Conservation (phyloP, 2,888 invertebrate species). For the Clivina fossor region DNA sequence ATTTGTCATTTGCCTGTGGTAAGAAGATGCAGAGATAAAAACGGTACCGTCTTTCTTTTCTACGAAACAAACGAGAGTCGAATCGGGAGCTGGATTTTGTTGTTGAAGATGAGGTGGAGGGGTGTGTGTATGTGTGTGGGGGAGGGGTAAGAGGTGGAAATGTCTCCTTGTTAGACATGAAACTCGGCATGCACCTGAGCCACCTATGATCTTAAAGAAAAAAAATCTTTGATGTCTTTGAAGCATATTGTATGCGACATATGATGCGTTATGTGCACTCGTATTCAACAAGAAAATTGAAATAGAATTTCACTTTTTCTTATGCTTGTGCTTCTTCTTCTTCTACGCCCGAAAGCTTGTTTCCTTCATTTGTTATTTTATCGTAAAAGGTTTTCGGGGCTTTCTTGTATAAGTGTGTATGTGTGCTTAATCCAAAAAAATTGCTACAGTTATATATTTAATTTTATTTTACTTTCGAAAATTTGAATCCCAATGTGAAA, state of each 20-base stretch:
- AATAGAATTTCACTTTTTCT: constrained; percentile 27
- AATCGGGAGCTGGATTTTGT: background rate
- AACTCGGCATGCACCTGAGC: constrained; percentile 15
- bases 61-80: constrained; percentile 23
- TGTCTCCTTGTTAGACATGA: constrained; percentile 13
- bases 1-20: background rate
- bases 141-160: background rate
- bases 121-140: background rate
- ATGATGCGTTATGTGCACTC: constrained; percentile 24
- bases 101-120: background rate
- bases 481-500: too few species aligned
- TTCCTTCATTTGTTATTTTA: too few species aligned
- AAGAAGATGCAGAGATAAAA: constrained; percentile 22
- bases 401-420: too few species aligned
- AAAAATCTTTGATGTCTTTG: constrained; percentile 30
- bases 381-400: too few species aligned
- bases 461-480: too few species aligned
- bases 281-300: constrained; percentile 22
- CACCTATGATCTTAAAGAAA: background rate
- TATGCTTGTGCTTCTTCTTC: constrained; percentile 6
- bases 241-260: constrained; percentile 9
- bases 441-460: too few species aligned
- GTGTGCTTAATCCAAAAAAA: too few species aligned
- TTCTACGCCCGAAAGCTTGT: constrained; percentile 5
- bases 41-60: constrained; percentile 30